These are phyloP conservation scores for Aviceda subcristata DNA, from an alignment of 2,113 vertebrate species.

Conservation along the genomic window DNA sequence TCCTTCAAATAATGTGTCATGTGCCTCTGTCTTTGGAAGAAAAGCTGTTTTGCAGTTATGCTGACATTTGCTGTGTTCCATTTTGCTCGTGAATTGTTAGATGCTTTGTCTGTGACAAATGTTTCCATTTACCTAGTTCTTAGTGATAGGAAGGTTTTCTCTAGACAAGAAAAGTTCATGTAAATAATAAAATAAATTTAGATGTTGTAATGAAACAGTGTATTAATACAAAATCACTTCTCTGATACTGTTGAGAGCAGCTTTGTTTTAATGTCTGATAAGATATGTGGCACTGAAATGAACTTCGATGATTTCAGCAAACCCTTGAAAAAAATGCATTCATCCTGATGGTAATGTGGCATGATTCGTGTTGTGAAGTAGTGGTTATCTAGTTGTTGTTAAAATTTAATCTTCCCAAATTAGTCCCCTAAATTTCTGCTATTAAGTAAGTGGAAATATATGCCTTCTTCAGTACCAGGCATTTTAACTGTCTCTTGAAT, in stretches of 20 bases:
- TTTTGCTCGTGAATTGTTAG: neutral
- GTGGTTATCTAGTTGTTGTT: neutral
- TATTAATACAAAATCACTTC: neutral
- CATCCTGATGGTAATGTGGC: neutral
- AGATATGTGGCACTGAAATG: neutral
- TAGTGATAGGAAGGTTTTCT: neutral
- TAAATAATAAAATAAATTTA: neutral
- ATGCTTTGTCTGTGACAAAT: neutral
- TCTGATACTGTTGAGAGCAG: neutral
- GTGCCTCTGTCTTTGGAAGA: neutral
- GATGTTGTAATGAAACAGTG: neutral
- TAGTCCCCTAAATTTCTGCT: neutral
- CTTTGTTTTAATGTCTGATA: neutral
- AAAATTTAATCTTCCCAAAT: neutral
- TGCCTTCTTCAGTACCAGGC: neutral
- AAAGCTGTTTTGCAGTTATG: neutral
- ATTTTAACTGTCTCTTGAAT: neutral
- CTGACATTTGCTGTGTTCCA: neutral
- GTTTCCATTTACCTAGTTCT: neutral
- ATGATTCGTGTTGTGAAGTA: neutral
- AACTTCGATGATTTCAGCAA: neutral
- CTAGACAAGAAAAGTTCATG: neutral
- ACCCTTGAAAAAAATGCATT: neutral
- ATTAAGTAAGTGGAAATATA: neutral
- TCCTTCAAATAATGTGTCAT: neutral